Evolutionary conservation across 2,797 vertebrate species (phyloP).

Genomic region (Parauchenoglanis punctatus): DNA sequence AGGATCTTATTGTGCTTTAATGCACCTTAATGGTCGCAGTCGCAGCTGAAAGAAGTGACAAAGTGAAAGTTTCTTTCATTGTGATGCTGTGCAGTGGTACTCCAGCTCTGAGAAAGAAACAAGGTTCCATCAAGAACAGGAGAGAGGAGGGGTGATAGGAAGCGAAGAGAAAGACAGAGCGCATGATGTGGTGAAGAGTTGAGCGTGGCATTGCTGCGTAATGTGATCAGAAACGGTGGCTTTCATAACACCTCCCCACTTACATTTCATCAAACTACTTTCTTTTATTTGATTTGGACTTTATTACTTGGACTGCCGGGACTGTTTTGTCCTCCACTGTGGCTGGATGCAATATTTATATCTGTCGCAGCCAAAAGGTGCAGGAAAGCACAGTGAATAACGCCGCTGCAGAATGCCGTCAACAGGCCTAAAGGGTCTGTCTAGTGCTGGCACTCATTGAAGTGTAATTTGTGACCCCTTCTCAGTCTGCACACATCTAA

Average conservation of each 20-base stretch:
- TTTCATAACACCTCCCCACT: slow-evolving; percentile 62
- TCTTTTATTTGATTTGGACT: slow-evolving; percentile 64
- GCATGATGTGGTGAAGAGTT: slow-evolving; percentile 27
- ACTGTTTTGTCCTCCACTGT: slow-evolving; percentile 46
- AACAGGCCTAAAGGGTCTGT: slow-evolving; percentile 18
- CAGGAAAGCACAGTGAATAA: slow-evolving; percentile 48
- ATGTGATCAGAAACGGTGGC: slow-evolving; percentile 54
- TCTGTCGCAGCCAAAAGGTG: slow-evolving; percentile 49
- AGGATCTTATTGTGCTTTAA: slow-evolving; percentile 74
- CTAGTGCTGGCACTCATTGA: slow-evolving; percentile 13
- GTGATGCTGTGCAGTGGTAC: slow-evolving; percentile 59
- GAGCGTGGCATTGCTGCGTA: slow-evolving; percentile 51
- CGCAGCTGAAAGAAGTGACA: slow-evolving; percentile 48
- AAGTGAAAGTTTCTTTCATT: slow-evolving; percentile 4
- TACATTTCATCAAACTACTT: slow-evolving; percentile 63
- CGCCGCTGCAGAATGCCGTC: slow-evolving; percentile 3
- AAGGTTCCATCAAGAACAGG: slow-evolving; percentile 48
- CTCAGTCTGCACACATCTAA: slow-evolving; percentile 48
- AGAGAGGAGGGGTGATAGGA: not conserved
- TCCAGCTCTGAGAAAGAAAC: slow-evolving; percentile 34
- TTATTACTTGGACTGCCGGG: slow-evolving; percentile 62
- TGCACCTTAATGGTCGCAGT: slow-evolving; percentile 75
- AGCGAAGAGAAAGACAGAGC: slow-evolving; percentile 17
- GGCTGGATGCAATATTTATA: slow-evolving; percentile 63
- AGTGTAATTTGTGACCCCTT: slow-evolving; percentile 47